Percentiles rank a stretch among this genome's conserved stretches.
Conservation (phyloP, 37 sponge, comb jelly and placozoan species). For the Oscarella lobularis region DNA sequence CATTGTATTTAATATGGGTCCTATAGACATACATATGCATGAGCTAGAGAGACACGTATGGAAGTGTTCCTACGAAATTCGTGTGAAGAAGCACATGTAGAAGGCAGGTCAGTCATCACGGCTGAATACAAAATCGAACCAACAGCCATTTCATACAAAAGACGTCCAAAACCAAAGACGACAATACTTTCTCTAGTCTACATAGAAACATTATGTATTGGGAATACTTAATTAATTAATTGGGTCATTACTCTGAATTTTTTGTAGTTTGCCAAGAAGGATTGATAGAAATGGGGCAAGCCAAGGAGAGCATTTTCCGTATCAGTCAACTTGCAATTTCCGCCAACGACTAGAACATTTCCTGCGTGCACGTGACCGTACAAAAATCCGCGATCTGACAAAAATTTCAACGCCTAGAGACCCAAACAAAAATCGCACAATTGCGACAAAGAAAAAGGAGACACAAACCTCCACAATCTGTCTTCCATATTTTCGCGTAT, state of each 20-base stretch:
- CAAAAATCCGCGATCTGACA: slow-evolving; percentile 55
- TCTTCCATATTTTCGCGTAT: slow-evolving; percentile 43
- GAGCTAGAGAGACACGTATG: too few relatives aligned
- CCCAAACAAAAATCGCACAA: not conserved
- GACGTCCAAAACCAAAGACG: slow-evolving; percentile 70
- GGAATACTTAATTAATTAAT: too few relatives aligned
- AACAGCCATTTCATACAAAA: slow-evolving; percentile 68
- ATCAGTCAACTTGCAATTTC: slow-evolving; percentile 55
- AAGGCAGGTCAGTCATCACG: slow-evolving; percentile 20
- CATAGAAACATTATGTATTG: too few relatives aligned
- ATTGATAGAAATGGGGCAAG: slow-evolving; percentile 25
- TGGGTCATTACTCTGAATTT: not conserved
- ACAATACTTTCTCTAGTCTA: slow-evolving; percentile 27
- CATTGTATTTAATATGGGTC: too few relatives aligned
- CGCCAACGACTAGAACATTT: slow-evolving; percentile 46
- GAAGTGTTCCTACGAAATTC: too few relatives aligned
- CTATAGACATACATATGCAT: too few relatives aligned
- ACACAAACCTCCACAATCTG: slow-evolving; percentile 56
- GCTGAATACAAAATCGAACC: slow-evolving; percentile 24
- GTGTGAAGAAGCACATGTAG: too few relatives aligned
- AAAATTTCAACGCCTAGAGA: slow-evolving; percentile 40
- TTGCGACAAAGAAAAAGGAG: not conserved
- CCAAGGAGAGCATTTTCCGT: slow-evolving; percentile 59
- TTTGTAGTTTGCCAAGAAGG: not conserved
- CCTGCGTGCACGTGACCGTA: slow-evolving; percentile 68